These are phyloP conservation scores for Falco punctatus DNA, from an alignment of 2,113 vertebrate genomes.

Conservation along the genomic window DNA sequence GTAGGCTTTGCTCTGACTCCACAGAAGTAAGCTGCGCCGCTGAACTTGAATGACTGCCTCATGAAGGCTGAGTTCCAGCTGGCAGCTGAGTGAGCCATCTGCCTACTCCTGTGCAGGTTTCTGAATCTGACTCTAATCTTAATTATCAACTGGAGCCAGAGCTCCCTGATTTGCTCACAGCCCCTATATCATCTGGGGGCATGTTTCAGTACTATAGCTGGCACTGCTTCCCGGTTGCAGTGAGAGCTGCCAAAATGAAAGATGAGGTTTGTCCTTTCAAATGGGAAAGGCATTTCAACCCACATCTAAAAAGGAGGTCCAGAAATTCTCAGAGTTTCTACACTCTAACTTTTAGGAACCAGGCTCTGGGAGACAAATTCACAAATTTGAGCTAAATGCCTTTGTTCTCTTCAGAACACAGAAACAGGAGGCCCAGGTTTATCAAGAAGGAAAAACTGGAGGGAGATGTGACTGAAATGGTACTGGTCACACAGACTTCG, in stretches of 20 bases:
- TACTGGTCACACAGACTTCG: background rate
- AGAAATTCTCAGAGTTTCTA: background rate
- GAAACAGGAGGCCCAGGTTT: background rate
- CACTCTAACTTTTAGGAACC: background rate
- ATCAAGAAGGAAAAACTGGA: background rate
- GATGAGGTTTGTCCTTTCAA: background rate
- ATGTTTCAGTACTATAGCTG: slow-evolving; percentile 51
- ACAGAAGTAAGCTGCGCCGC: background rate
- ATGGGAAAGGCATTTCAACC: background rate
- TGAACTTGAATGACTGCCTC: slow-evolving; percentile 32
- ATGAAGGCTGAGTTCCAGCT: slow-evolving; percentile 54
- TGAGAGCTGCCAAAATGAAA: background rate
- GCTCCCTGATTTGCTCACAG: slow-evolving; percentile 52
- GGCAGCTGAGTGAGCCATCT: slow-evolving; percentile 52
- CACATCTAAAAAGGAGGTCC: background rate
- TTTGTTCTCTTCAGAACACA: background rate
- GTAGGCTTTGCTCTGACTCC: background rate
- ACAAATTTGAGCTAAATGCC: background rate
- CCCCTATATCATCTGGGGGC: slow-evolving; percentile 42
- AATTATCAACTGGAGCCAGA: slow-evolving; percentile 62
- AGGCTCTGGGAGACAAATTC: background rate
- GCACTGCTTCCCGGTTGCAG: background rate
- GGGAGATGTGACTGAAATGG: background rate
- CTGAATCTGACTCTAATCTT: slow-evolving; percentile 62
- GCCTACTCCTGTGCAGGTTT: slow-evolving; percentile 48